phyloP scores from a whole-genome alignment of 2,888 invertebrate genomes.

The Dasypogon diadema region DNA sequence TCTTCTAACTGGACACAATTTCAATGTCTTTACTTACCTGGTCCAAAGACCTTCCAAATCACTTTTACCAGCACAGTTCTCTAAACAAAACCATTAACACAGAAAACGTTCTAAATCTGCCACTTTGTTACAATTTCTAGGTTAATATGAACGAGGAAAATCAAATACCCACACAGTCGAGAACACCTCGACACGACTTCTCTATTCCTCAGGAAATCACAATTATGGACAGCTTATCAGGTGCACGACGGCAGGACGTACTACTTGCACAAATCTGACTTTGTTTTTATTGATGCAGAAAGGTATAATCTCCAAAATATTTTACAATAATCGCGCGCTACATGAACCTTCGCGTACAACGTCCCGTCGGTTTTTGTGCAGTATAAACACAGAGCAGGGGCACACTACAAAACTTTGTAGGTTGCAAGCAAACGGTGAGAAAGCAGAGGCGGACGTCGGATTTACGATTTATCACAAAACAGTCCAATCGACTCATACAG shows the following conservation, averaged over 20 bases:
- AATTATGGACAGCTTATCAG: too few relatives aligned
- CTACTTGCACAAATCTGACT: too few relatives aligned
- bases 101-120: background rate
- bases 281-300: too few relatives aligned
- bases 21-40: background rate
- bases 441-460: background rate
- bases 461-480: background rate
- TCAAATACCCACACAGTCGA: background rate
- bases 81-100: slow-evolving; percentile 25
- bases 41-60: background rate
- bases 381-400: background rate
- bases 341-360: slow-evolving; percentile 27
- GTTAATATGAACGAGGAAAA: background rate
- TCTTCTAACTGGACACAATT: background rate
- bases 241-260: too few relatives aligned
- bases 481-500: background rate
- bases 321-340: background rate
- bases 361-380: slow-evolving; percentile 32
- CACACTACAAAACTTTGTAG: background rate
- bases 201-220: background rate
- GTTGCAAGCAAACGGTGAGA: background rate
- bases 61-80: background rate
- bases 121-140: background rate
- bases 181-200: background rate
- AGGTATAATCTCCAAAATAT: background rate